Evolutionary conservation across 1,140 invertebrate genomes (phyloP), one percentile per base, ranked within the genome.

Genomic region (Calliphora vicina): DNA sequence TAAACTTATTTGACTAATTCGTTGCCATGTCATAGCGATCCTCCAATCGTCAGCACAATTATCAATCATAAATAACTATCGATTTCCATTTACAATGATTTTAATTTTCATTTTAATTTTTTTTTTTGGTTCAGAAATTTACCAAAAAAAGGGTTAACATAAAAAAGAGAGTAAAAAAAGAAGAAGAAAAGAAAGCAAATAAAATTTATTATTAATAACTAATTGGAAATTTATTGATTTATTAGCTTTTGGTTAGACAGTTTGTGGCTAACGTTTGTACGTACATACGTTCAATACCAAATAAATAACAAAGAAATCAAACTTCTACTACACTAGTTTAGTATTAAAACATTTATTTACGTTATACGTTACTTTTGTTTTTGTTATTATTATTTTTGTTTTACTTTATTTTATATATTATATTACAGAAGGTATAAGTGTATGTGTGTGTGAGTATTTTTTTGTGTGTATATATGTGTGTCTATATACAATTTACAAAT

Each of bases 31-130:
- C 95, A 99, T 98, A 85, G 99, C 98, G 92, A 99, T 99, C 90
- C 98, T 94, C 99, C 99, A 99, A 93, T 99, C 99, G 92, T 99
- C 99, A 80, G 99, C 98, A 92, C 98, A 99, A 93, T 99, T 99
- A 94, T 99, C 97, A 93, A 99, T 99, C 97, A 99, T 98, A 93
- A 99, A 99, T 92, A 99, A 94, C 97, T 99, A 82, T 80, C 27
- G 13, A 25, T 27, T 67, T 73, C 35, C n/a, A n/a, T n/a, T n/a
- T n/a, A n/a, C n/a, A n/a, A 43, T 26, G 73, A 12, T 13, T 15
- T 25, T 35, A 9, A 35, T 43, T 72, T 27, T 72, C n/a, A 29
- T 71, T n/a, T n/a, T n/a, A n/a, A n/a, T n/a, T n/a, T n/a, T n/a
- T n/a, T n/a, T n/a, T n/a, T n/a, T n/a, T n/a, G n/a, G n/a, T n/a